phyloP scores from a whole-genome alignment of 2,797 vertebrate genomes.

The Halcyon badia region DNA sequence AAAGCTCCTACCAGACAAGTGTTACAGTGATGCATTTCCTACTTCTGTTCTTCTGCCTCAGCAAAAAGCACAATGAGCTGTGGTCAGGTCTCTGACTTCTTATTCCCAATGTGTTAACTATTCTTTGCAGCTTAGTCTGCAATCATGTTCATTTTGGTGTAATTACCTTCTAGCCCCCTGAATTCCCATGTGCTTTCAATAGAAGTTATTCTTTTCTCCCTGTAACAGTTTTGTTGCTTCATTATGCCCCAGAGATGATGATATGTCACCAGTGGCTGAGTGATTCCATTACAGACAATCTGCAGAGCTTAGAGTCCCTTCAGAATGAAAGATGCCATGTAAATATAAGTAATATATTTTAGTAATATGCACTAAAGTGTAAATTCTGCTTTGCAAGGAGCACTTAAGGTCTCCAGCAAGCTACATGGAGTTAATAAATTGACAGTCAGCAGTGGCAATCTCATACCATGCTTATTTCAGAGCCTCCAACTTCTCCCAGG shows the following conservation, averaged over 20 bases:
- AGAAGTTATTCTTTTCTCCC: slow-evolving; percentile 20
- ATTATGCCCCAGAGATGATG: slow-evolving; percentile 24
- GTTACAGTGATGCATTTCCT: neutral
- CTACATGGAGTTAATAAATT: slow-evolving; percentile 55
- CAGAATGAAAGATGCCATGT: slow-evolving; percentile 27
- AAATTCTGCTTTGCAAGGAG: slow-evolving; percentile 38
- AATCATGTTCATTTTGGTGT: neutral
- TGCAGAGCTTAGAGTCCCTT: slow-evolving; percentile 27
- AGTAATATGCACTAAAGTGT: slow-evolving; percentile 53
- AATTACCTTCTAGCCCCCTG: neutral
- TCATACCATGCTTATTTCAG: slow-evolving; percentile 38
- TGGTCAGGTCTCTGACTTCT: rapidly evolving
- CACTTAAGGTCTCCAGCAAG: slow-evolving; percentile 47
- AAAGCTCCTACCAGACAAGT: neutral
- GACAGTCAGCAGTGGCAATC: slow-evolving; percentile 26
- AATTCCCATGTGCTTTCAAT: neutral
- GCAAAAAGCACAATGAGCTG: neutral
- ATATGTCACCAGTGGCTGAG: slow-evolving; percentile 14
- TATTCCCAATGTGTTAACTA: neutral
- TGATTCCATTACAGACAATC: slow-evolving; percentile 29
- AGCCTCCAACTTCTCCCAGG: slow-evolving; percentile 40
- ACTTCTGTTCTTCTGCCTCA: neutral
- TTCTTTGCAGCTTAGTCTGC: neutral
- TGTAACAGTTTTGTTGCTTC: slow-evolving; percentile 1
- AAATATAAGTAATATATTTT: slow-evolving; percentile 45